phyloP scores from a whole-genome alignment of 2,888 invertebrate species.

The Carcina quercana region DNA sequence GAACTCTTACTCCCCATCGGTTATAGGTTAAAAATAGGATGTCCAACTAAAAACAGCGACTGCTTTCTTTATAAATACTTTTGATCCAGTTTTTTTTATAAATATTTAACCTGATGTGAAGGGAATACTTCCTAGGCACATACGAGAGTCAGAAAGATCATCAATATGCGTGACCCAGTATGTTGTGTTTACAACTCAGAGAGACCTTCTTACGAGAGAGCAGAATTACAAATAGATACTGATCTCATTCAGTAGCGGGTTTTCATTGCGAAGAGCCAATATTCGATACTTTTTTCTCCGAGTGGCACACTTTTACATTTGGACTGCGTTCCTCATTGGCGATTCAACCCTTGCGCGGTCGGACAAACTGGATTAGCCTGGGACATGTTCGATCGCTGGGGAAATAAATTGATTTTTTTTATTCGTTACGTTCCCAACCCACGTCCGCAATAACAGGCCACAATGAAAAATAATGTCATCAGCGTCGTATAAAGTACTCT shows the following conservation, averaged over 20 bases:
- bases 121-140: too few species aligned
- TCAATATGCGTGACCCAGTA: too few species aligned
- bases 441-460: slow-evolving; percentile 54
- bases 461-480: slow-evolving; percentile 64
- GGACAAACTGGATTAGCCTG: slow-evolving; percentile 69
- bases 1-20: too few species aligned
- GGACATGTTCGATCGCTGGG: slow-evolving; percentile 67
- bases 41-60: too few species aligned
- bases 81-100: too few species aligned
- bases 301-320: slow-evolving; percentile 61
- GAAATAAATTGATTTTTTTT: slow-evolving; percentile 71
- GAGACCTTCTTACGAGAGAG: slow-evolving; percentile 22
- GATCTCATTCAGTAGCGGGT: slow-evolving; percentile 41
- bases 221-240: slow-evolving; percentile 45
- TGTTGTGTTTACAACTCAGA: slow-evolving; percentile 5
- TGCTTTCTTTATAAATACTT: too few species aligned
- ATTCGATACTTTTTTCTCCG: slow-evolving; percentile 55
- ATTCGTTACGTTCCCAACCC: slow-evolving; percentile 48
- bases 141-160: too few species aligned
- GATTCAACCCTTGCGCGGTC: slow-evolving; percentile 71
- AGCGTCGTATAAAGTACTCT: too few species aligned
- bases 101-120: too few species aligned
- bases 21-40: too few species aligned
- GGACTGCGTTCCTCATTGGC: slow-evolving; percentile 63
- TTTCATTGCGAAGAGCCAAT: slow-evolving; percentile 56